Evolutionary conservation across 2,888 invertebrate genomes (phyloP), one percentile per base, ranked within the genome.

Genomic region (Griposia aprilina): DNA sequence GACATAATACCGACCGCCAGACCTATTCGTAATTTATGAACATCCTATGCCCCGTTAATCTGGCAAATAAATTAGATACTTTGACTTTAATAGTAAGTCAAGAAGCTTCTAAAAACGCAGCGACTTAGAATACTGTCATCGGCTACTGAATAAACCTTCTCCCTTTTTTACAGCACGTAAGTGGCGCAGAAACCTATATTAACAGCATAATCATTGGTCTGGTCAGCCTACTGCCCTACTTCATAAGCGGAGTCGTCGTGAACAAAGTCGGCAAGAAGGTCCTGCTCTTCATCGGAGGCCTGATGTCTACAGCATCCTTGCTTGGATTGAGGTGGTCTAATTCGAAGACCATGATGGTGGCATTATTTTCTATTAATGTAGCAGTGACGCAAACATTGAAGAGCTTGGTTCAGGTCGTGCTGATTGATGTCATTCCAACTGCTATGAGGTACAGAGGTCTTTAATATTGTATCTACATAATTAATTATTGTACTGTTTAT

Each of bases 351-450:
- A 85, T 90, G 20, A 90, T 95, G 77, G 94, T 95, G 0, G 88
- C 93, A 0, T 77, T 95, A 11, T 94, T 94, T 71, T 92, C 95
- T 0, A 66, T 90, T 2, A 91, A 90, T 4, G 90, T 91, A 0
- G 93, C 94, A 0, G 80, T 94, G 0, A 78, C 90, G 0, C 94
- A 94, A 57, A 88, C 90, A 0, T 91, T 93, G 90, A 91, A 93
- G 74, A 91, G 92, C 50, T 82, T 95, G 20, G 84, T 88, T 10
- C 93, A 93, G 55, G 91, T 91, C 0, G 83, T 91, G 8, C 81
- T 91, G 2, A 89, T 95, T 8, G 93, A 94, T 62, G 82, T 93
- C 0, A 93, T 94, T 74, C 94, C 94, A 0, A 95, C 95, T 3
- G 88, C 88, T 15, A 91, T 92, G 41, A 92, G 94, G 95, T 95